These are phyloP conservation scores for Hypothenemus hampei DNA, from an alignment of 1,140 invertebrate species.

Conservation along the genomic window DNA sequence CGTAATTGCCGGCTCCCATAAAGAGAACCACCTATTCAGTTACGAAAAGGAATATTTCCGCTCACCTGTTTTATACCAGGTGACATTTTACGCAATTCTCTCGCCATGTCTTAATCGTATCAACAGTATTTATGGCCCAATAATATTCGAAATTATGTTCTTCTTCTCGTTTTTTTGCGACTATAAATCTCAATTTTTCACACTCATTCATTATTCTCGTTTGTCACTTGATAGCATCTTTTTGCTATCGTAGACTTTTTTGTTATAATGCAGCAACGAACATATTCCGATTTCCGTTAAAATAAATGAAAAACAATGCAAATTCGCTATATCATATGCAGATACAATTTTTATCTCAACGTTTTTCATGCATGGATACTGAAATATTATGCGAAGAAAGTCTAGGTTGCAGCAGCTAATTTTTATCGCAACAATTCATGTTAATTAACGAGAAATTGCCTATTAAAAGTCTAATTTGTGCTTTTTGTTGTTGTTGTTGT, in stretches of 20 bases:
- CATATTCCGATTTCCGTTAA: too few species aligned
- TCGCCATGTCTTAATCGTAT: neutral
- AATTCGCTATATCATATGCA: too few species aligned
- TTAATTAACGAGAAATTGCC: conserved; percentile 5
- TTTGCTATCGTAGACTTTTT: too few species aligned
- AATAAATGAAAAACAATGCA: too few species aligned
- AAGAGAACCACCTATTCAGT: neutral
- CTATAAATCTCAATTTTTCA: too few species aligned
- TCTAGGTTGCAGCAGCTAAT: neutral
- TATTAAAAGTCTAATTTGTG: conserved; percentile 2
- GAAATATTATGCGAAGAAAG: neutral
- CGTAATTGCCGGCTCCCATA: neutral
- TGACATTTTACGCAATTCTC: conserved; percentile 8
- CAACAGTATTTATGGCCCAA: too few species aligned
- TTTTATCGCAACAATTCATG: neutral
- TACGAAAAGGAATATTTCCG: conserved; percentile 12
- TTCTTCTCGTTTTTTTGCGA: too few species aligned
- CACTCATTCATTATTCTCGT: too few species aligned
- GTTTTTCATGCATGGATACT: neutral
- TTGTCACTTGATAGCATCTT: too few species aligned
- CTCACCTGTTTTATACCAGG: conserved; percentile 13
- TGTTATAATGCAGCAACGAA: too few species aligned
- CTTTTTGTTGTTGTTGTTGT: conserved; percentile 1
- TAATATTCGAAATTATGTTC: too few species aligned
- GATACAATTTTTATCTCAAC: too few species aligned